Percentiles rank a stretch among this genome's conserved stretches.
phyloP scores from a whole-genome alignment of 2,797 vertebrate species.

The Podarcis lilfordi region DNA sequence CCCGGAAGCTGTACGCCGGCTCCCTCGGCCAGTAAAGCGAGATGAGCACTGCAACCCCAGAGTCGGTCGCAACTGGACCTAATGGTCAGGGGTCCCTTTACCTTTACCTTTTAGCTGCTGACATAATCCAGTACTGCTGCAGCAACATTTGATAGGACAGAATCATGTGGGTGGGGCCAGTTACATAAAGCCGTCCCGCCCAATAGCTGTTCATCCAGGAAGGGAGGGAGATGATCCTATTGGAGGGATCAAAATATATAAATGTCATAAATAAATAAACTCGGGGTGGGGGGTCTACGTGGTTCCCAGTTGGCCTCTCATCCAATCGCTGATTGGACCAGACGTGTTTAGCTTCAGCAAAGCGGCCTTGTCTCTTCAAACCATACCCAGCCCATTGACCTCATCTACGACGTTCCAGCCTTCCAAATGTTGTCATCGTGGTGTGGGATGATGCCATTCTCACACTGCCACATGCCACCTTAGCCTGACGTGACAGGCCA shows the following conservation, averaged over 20 bases:
- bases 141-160: not conserved
- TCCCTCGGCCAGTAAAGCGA: too few species aligned
- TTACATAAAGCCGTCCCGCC: not conserved
- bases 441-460: not conserved
- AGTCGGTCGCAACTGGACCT: too few species aligned
- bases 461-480: not conserved
- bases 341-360: too few species aligned
- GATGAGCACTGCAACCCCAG: too few species aligned
- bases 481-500: not conserved
- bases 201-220: not conserved
- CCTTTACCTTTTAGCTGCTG: too few species aligned
- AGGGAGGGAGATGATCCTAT: not conserved
- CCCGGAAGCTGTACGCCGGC: too few species aligned
- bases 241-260: not conserved
- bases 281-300: too few species aligned
- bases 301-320: too few species aligned
- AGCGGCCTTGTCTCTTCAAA: too few species aligned
- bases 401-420: not conserved
- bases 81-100: too few species aligned
- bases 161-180: not conserved
- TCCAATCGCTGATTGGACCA: too few species aligned
- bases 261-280: too few species aligned
- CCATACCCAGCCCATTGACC: not conserved
- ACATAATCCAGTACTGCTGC: not conserved
- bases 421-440: not conserved